phyloP scores from a whole-genome alignment of 1,140 invertebrate species.

The Drosophila varians region DNA sequence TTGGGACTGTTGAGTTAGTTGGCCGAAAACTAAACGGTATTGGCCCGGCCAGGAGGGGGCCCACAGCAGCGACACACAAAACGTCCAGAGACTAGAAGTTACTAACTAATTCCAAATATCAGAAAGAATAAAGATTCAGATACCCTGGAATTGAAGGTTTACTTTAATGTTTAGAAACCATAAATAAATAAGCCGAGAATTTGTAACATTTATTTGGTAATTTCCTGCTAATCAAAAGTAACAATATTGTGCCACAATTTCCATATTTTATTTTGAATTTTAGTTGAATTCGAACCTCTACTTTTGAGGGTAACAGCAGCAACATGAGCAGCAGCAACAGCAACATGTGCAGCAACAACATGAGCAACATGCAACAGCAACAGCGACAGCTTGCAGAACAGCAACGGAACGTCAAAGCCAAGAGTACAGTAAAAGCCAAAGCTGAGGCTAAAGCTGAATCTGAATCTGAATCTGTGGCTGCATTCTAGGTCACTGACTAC shows the following conservation, averaged over 20 bases:
- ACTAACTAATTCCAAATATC: not conserved
- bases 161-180: not conserved
- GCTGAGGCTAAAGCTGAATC: conserved; percentile 27
- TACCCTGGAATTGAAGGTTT: conserved; percentile 11
- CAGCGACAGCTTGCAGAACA: conserved; percentile 54
- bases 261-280: not conserved
- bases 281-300: not conserved
- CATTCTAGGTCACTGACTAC: conserved; percentile 79
- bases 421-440: conserved; percentile 60
- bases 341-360: conserved; percentile 25
- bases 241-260: not conserved
- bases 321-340: conserved; percentile 24
- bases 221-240: not conserved
- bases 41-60: conserved; percentile 26
- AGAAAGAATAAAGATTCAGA: not conserved
- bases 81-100: conserved; percentile 50
- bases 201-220: not conserved
- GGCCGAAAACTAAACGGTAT: conserved; percentile 2
- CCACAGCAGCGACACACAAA: conserved; percentile 54
- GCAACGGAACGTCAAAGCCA: conserved; percentile 48
- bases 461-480: conserved; percentile 28
- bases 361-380: conserved; percentile 16
- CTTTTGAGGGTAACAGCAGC: conserved; percentile 14
- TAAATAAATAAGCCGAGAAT: not conserved
- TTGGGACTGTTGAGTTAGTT: conserved; percentile 46